Evolutionary conservation across 2,797 vertebrate species (phyloP), one percentile per base, ranked within the genome.

Genomic region (Myripristis murdjan): DNA sequence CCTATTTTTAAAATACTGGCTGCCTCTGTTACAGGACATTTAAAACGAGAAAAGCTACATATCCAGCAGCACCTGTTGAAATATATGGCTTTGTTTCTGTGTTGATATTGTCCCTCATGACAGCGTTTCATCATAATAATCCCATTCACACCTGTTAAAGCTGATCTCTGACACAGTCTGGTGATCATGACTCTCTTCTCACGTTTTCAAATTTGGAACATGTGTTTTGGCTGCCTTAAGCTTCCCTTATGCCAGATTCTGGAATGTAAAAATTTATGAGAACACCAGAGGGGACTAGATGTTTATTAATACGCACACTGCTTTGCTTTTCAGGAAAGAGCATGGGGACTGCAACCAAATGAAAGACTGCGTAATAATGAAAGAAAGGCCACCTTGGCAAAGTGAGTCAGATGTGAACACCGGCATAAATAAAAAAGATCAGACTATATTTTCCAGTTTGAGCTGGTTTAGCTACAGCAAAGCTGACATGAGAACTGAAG

Each of bases 151-250:
- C 82, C 87, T 87, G 83, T 55, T 56, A 35, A 80, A 43, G 47
- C 58, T 44, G 55, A 77, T 77, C 41, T 71, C 57, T 69, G 79
- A 39, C 66, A 66, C 23, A 47, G n/a, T 44, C 24, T 26, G 10
- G 37, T 37, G 70, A 63, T 79, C 75, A 58, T 58, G 74, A 71
- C 71, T 79, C 60, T 76, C 72, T 65, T 85, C 81, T 72, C 69
- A 44, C 62, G 76, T 71, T 73, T 71, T 61, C 22, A 74, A 47
- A 70, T 75, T 51, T 16, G 26, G 11, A 87, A 82, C 89, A 92
- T 92, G 82, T 91, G 87, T 85, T 89, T 84, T 87, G 83, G 83
- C 80, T 75, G 75, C 70, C n/a, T 60, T 8, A 1, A 63, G 70
- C 64, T 56, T 58, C 35, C 39, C 53, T 43, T 53, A 41, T 71